phyloP scores from a whole-genome alignment of 2,797 vertebrate genomes.

The Chelidonichthys spinosus region DNA sequence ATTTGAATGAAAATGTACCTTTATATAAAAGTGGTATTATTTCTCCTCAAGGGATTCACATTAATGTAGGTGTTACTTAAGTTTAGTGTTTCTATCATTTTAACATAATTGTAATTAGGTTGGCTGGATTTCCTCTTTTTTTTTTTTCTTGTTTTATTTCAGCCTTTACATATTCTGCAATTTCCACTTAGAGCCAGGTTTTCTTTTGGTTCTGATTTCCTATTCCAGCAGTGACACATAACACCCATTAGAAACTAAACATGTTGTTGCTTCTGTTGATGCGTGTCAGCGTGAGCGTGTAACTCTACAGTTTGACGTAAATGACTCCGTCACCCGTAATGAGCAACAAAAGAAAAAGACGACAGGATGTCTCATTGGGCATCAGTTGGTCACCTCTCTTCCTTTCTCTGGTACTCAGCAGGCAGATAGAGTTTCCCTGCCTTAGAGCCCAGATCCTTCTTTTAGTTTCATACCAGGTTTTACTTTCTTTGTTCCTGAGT shows the following conservation, averaged over 20 bases:
- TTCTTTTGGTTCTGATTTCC: slow-evolving; percentile 10
- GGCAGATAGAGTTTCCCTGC: slow-evolving; percentile 36
- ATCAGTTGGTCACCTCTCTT: slow-evolving; percentile 34
- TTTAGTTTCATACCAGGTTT: slow-evolving; percentile 67
- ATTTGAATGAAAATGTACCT: background rate
- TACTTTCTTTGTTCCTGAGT: slow-evolving; percentile 54
- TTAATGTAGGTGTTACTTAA: background rate
- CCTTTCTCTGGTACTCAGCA: slow-evolving; percentile 54
- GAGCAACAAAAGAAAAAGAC: background rate
- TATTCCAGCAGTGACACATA: background rate
- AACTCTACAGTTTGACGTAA: too few relatives aligned
- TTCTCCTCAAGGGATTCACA: background rate
- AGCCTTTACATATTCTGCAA: background rate
- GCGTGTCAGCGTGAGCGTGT: slow-evolving; percentile 7
- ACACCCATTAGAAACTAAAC: slow-evolving; percentile 35
- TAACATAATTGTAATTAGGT: background rate
- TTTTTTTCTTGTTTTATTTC: background rate
- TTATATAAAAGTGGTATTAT: background rate
- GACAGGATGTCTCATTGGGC: slow-evolving; percentile 8
- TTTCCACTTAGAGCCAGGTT: background rate
- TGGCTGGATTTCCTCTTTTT: background rate
- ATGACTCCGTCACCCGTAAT: too few relatives aligned
- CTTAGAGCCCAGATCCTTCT: slow-evolving; percentile 47
- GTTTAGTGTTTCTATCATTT: background rate
- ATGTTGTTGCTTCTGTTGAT: slow-evolving; percentile 50